Base-by-base conservation (phyloP, 2,888 invertebrate genomes). In the Adelphocoris suturalis region DNA sequence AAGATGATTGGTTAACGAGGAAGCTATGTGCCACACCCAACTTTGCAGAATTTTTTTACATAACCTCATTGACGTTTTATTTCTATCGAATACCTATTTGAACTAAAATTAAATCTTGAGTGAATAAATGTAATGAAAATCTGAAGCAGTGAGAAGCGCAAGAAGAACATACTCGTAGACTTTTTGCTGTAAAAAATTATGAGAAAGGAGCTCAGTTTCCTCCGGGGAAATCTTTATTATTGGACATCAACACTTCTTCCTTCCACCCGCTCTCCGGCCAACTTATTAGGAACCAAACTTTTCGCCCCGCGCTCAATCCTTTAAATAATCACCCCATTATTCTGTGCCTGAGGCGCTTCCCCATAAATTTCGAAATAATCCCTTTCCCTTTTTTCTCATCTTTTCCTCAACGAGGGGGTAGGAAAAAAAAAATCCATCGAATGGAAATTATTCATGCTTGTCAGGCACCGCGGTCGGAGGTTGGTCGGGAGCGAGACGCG, bases 321-420 rank as follows among this genome's bases (percentile, higher is more conserved):
- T 86, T 86, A 86, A 86, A 86, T 86, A 86, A 86, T 86, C 86
- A 68, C 75, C 86, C 86, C 86, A 86, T 86, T 86, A 86, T 86
- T 86, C 75, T 82, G 46, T 82, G 82, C 82, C 82, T 23, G 82
- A 52, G 82, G 78, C 78, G 47, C 52, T 19, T 52, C 23, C 82
- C 82, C 82, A 82, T 82, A 82, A 82, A 82, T 82, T 82, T 82
- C 82, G 23, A 82, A 82, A 82, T 82, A 82, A 82, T 82, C 82
- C 82, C 23, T 82, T 82, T 82, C 9, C 19, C 68, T 68, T 68
- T 68, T 68, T 68, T 68, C 27, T 68, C 68, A 68, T 68, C 68
- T 68, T 12, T 68, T 68, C 68, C 27, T 68, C 68, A 27, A 23
- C 57, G 57, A n/a, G n/a, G n/a, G n/a, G n/a, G n/a, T n/a, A 57